Evolutionary conservation across 2,888 invertebrate genomes (phyloP), one percentile per base, ranked within the genome.

Genomic region (Mimumesa dahlbomi): DNA sequence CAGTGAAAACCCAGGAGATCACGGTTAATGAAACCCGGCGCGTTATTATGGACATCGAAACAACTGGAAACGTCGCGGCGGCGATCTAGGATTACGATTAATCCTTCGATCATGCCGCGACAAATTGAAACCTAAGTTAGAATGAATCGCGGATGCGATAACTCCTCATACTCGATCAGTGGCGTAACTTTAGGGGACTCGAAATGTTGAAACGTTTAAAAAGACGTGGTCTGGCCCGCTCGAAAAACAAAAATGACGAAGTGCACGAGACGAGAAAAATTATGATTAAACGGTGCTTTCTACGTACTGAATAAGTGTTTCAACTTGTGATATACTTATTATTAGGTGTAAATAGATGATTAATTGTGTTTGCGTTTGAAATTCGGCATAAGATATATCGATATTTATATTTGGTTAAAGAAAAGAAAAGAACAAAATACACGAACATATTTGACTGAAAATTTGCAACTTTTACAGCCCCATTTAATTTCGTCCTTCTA

Each of bases 161-260:
- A 2, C 45, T 16, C 34, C 2, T 18, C 13, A 11, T 43, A 29
- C 13, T 31, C 31, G 13, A 18, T 42, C 45, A 59, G 50, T 64
- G 59, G 64, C 64, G 46, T 64, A 56, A 69, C 42, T 54, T 63
- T 43, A 11, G 2, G 1, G 36, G 18, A 31, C 11, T n/a, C 4
- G 4, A 56, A 21, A n/a, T 36, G 11, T 11, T 2, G n/a, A 16
- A 14, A 25, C 4, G n/a, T 18, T 6, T 2, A 2, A 1, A 16
- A 49, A 11, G n/a, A n/a, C 34, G 34, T 29, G n/a, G 4, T 31
- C 21, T 31, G 34, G 19, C 5, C 31, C 14, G 18, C 5, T 31
- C 16, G 2, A 11, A 36, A 31, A n/a, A 49, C 29, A 19, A 14
- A 31, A 22, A 13, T 34, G 19, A 34, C 11, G n/a, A 34, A n/a